Percentiles rank a stretch among this genome's conserved stretches.
Conservation (phyloP, 2,113 vertebrate genomes). For the Dicrurus megarhynchus region DNA sequence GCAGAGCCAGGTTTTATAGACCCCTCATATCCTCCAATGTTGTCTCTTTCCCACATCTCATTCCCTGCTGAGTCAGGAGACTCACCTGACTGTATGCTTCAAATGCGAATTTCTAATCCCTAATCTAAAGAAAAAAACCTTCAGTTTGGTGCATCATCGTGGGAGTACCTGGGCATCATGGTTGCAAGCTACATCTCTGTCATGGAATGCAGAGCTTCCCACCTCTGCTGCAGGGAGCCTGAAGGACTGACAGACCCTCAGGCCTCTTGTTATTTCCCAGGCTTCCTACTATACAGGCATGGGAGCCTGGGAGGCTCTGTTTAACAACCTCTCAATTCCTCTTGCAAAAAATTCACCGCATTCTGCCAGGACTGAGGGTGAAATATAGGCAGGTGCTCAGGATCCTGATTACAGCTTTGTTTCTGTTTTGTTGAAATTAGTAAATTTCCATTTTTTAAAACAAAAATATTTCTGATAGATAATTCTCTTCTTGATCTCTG, state of each 20-base stretch:
- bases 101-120: not conserved
- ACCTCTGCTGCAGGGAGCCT: not conserved
- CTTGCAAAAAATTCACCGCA: not conserved
- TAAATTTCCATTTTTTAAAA: not conserved
- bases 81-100: not conserved
- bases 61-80: not conserved
- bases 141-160: not conserved
- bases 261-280: not conserved
- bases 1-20: not conserved
- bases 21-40: fast-evolving
- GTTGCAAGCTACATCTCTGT: not conserved
- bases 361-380: not conserved
- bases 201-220: not conserved
- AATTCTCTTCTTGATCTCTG: not conserved
- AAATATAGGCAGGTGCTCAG: not conserved
- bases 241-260: not conserved
- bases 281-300: not conserved
- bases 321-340: not conserved
- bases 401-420: not conserved
- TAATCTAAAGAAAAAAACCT: not conserved
- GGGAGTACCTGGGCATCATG: not conserved
- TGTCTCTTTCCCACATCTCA: not conserved
- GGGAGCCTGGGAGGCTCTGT: not conserved
- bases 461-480: not conserved
- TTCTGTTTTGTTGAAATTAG: not conserved